These are phyloP conservation scores for Microtus ochrogaster DNA, from an alignment of 2,113 vertebrate species.

Conservation along the genomic window DNA sequence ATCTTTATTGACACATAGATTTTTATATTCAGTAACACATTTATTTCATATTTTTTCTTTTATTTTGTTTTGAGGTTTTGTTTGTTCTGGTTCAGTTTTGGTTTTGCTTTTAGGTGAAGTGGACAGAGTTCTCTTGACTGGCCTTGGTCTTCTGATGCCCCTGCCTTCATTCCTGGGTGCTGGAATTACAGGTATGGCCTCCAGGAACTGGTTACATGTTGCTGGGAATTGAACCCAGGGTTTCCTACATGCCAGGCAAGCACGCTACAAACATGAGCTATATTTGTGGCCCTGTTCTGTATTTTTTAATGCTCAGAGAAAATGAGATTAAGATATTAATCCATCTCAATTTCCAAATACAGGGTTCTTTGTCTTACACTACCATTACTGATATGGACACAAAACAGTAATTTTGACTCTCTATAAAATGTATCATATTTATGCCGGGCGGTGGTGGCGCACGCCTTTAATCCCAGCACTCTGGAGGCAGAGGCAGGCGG, in stretches of 20 bases:
- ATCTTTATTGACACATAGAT: not conserved
- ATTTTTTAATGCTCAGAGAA: conserved; percentile 36
- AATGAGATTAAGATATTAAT: conserved; percentile 40
- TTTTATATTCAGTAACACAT: not conserved
- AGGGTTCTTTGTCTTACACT: not conserved
- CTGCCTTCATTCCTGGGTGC: not conserved
- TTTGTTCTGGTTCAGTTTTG: not conserved
- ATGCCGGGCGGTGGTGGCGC: no score
- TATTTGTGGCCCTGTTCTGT: not conserved
- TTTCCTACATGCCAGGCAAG: not conserved
- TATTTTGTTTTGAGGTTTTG: not conserved
- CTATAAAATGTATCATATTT: not conserved
- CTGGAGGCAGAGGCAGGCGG: no score
- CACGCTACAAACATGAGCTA: not conserved
- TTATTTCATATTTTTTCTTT: not conserved
- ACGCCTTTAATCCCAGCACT: no score
- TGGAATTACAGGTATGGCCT: not conserved
- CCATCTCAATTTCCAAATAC: not conserved
- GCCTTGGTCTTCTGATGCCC: not conserved
- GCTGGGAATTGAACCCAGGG: not conserved
- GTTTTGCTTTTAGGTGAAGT: no score
- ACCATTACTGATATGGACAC: not conserved
- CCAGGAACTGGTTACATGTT: not conserved
- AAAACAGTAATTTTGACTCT: conserved; percentile 11
- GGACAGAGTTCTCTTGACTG: not conserved